Conservation (phyloP, 2,113 vertebrate species). For the Cathartes aura region DNA sequence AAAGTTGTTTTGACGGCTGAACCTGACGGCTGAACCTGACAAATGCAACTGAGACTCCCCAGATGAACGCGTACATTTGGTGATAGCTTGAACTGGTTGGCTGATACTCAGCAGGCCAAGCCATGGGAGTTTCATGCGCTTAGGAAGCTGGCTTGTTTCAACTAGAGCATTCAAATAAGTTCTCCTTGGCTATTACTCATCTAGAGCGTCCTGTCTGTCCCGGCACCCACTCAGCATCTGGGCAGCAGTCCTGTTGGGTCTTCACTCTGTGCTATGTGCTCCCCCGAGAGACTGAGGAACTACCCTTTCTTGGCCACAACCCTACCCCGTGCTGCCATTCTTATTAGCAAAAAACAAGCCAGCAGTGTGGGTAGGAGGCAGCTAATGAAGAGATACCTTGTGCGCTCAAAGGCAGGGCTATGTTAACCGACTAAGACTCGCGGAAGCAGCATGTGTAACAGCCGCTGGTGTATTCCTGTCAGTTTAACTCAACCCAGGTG, state of each 20-base stretch:
- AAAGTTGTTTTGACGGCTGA: not conserved
- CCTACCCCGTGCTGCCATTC: not conserved
- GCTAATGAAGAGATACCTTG: not conserved
- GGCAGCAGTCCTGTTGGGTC: not conserved
- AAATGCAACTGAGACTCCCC: not conserved
- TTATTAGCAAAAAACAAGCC: not conserved
- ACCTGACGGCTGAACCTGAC: not conserved
- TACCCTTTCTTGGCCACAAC: not conserved
- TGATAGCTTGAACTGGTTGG: not conserved
- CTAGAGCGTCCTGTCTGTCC: not conserved
- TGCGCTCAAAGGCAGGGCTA: not conserved
- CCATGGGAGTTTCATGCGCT: not conserved
- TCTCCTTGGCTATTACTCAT: not conserved
- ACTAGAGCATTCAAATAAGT: not conserved
- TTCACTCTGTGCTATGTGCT: not conserved
- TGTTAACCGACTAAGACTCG: accelerated
- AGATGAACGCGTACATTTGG: not conserved
- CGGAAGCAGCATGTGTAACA: not conserved
- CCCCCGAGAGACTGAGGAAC: not conserved
- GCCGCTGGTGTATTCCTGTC: not conserved
- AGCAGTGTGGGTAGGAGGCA: not conserved
- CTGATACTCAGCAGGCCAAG: not conserved
- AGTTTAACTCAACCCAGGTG: not conserved
- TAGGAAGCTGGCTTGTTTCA: not conserved
- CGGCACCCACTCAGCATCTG: not conserved